These are phyloP conservation scores for Drosophila repletoides DNA, from an alignment of 1,140 invertebrate species.

Conservation along the genomic window DNA sequence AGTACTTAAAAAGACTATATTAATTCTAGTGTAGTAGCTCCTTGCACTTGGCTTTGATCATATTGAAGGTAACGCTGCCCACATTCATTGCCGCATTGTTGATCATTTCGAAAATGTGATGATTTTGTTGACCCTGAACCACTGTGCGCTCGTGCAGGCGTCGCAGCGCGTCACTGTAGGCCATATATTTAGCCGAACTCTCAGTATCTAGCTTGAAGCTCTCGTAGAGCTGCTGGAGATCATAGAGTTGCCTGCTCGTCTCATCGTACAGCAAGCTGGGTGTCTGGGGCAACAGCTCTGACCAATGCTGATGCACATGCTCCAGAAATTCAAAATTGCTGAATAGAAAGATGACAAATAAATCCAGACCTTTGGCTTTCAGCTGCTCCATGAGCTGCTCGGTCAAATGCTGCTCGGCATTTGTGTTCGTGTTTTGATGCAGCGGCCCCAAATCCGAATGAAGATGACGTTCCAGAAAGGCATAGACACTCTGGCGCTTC, in stretches of 20 bases:
- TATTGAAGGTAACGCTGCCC: constrained; percentile 69
- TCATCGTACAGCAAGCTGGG: constrained; percentile 51
- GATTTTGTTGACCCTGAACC: constrained; percentile 53
- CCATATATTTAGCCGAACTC: constrained; percentile 59
- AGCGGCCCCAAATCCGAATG: constrained; percentile 44
- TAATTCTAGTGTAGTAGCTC: constrained; percentile 41
- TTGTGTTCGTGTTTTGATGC: constrained; percentile 7
- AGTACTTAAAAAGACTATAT: background rate
- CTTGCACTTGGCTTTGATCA: constrained; percentile 73
- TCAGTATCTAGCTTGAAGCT: constrained; percentile 69
- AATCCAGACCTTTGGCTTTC: constrained; percentile 61
- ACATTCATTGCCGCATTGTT: constrained; percentile 69
- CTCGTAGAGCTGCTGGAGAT: constrained; percentile 65
- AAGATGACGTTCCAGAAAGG: constrained; percentile 56
- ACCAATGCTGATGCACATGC: constrained; percentile 62
- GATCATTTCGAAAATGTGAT: constrained; percentile 68
- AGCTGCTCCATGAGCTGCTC: constrained; percentile 50
- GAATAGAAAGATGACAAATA: constrained; percentile 72
- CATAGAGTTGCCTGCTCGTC: constrained; percentile 40
- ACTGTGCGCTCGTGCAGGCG: constrained; percentile 53
- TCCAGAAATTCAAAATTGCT: constrained; percentile 77
- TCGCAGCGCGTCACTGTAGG: constrained; percentile 47
- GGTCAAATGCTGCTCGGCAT: constrained; percentile 45
- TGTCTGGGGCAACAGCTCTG: constrained; percentile 47
- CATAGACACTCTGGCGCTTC: constrained; percentile 65